Conservation (phyloP, 2,797 vertebrate species). For the Pangasius mekongensis region DNA sequence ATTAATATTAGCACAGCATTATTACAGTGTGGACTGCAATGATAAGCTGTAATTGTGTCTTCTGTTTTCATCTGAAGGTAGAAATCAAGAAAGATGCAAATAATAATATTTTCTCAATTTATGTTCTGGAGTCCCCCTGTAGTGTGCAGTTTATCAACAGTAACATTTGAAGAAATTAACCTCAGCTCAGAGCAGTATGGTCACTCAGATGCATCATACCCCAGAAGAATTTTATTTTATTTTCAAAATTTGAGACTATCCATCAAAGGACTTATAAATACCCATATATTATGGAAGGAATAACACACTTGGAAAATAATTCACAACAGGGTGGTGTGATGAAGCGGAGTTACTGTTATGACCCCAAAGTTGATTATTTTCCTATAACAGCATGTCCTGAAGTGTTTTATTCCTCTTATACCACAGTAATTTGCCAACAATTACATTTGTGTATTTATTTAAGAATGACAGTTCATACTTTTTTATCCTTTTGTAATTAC, state of each 20-base stretch:
- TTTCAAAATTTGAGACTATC: neutral
- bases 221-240: neutral
- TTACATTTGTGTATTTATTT: neutral
- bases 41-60: neutral
- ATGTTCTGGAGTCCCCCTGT: neutral
- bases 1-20: conserved; percentile 21
- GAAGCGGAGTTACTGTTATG: neutral
- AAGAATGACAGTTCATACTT: neutral
- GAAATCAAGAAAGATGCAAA: neutral
- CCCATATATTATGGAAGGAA: neutral
- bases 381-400: too few species aligned
- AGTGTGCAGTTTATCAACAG: neutral
- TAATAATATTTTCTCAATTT: neutral
- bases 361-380: neutral
- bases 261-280: neutral
- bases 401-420: neutral
- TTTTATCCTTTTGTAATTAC: neutral
- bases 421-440: neutral
- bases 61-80: neutral
- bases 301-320: neutral
- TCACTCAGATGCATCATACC: neutral
- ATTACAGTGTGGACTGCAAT: neutral
- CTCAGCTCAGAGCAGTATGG: neutral
- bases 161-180: neutral
- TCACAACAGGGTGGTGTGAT: neutral